phyloP scores from a whole-genome alignment of 2,113 vertebrate species.

The Sorex araneus region DNA sequence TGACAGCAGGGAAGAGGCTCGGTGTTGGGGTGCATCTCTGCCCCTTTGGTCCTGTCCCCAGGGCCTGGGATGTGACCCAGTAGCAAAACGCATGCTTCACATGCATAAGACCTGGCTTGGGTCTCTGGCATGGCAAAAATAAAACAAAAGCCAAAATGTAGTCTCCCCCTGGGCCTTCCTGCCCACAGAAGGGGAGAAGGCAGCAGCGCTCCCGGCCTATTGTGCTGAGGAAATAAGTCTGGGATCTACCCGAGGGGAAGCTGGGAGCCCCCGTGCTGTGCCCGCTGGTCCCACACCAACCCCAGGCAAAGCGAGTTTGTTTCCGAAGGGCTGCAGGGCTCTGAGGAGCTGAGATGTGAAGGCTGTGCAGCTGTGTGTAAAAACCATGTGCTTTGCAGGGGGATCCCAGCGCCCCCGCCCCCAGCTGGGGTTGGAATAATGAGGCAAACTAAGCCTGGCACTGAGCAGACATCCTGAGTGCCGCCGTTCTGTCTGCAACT shows the following conservation, averaged over 20 bases:
- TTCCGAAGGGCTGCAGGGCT: background rate
- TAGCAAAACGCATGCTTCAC: too few relatives aligned
- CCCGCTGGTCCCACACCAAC: background rate
- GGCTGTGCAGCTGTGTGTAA: background rate
- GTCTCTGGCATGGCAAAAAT: too few relatives aligned
- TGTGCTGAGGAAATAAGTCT: background rate
- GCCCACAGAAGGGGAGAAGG: too few relatives aligned
- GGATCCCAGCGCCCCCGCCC: background rate
- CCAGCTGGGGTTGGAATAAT: background rate
- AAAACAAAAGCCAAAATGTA: too few relatives aligned
- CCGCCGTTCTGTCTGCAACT: background rate
- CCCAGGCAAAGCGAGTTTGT: background rate
- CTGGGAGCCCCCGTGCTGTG: background rate
- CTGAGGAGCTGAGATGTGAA: background rate
- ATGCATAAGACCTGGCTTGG: too few relatives aligned
- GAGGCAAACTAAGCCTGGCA: background rate
- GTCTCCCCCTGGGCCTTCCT: too few relatives aligned
- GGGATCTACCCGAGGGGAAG: background rate
- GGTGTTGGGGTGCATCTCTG: too few relatives aligned
- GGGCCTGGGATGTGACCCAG: too few relatives aligned
- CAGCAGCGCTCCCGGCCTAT: too few relatives aligned
- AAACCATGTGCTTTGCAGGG: background rate
- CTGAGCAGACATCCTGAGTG: background rate
- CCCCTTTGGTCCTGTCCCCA: too few relatives aligned
- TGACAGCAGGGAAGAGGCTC: too few relatives aligned